These are phyloP conservation scores for Sebastolobus altivelis DNA, from an alignment of 2,797 vertebrate species.

Conservation along the genomic window DNA sequence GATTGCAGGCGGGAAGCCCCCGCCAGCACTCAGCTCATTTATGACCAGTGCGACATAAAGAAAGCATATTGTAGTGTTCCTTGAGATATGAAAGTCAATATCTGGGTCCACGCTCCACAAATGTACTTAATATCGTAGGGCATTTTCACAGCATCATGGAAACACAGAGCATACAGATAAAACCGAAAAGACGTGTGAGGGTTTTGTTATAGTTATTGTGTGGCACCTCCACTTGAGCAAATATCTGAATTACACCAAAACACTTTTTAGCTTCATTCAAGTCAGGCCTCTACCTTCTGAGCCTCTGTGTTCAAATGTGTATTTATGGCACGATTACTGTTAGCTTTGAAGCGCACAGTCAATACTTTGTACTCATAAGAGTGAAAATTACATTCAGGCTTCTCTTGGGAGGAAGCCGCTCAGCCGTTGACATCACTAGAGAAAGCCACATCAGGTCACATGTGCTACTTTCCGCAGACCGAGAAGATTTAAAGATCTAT, in stretches of 20 bases:
- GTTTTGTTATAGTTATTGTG: neutral
- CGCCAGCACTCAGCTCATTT: conserved; percentile 5
- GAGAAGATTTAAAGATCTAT: conserved; percentile 13
- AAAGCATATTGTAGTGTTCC: conserved; percentile 3
- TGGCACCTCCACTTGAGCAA: conserved; percentile 20
- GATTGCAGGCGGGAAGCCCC: neutral
- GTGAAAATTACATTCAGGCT: conserved; percentile 23
- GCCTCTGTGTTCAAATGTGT: conserved; percentile 2
- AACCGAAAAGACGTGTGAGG: neutral
- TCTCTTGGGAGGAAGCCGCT: conserved; percentile 40
- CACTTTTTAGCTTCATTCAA: conserved; percentile 23
- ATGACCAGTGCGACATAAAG: neutral
- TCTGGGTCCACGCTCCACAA: conserved; percentile 14
- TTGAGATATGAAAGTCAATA: conserved; percentile 26
- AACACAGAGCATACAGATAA: neutral
- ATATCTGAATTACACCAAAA: conserved; percentile 7
- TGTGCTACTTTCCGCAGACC: conserved; percentile 20
- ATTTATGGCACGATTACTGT: neutral
- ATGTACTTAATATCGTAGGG: neutral
- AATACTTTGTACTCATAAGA: conserved; percentile 9
- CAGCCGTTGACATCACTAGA: conserved; percentile 10
- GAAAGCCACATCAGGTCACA: conserved; percentile 25
- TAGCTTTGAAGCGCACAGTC: conserved; percentile 20
- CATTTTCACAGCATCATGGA: conserved; percentile 16
- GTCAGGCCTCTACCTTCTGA: neutral